Evolutionary conservation across 1,140 invertebrate species (phyloP), one percentile per base, ranked within the genome.

Genomic region (Pogonomyrmex barbatus): DNA sequence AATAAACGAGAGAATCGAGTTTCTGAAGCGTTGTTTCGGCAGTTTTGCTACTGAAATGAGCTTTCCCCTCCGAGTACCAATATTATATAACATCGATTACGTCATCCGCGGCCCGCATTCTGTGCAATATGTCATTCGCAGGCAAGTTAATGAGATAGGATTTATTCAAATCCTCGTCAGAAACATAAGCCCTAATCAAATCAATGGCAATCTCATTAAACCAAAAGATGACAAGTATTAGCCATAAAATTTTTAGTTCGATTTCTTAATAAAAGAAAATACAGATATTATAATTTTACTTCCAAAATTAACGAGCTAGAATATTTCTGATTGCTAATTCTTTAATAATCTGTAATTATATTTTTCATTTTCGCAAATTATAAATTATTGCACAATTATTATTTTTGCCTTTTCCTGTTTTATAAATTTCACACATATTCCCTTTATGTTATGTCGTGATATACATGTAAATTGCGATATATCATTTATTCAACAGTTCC

Each of bases 21-120:
- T 58, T 82, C 42, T 45, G 24, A 56, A 56, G 12, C 50, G 4
- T 75, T 60, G 6, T 50, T 82, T 73, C 42, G 67, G 9, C 3
- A 24, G 33, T 73, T 73, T 73, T 54, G 67, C 54, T 50, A 62
- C n/a, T 39, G 79, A 83, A 83, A 75, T 83, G 54, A 83, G 68
- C 79, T 83, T 24, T 24, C 33, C 67, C 33, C 30, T 14, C 30
- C 12, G 45, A 73, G 60, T 83, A 47, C n/a, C 17, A 2, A 62
- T 83, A 83, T 73, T 83, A 83, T 83, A 60, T 83, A 83, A 83
- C 56, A 62, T 83, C 68, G 60, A 75, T 75, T 83, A 83, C 68
- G 42, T 75, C 79, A 75, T 83, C 17, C 12, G 45, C 56, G 68
- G 79, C 24, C 63, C 47, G 62, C 42, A 83, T 75, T 75, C 68